A percentile compares a stretch with the other conserved stretches of the same genome.
phyloP scores from a whole-genome alignment of 2,797 vertebrate genomes.

The Syngnathus rostellatus region DNA sequence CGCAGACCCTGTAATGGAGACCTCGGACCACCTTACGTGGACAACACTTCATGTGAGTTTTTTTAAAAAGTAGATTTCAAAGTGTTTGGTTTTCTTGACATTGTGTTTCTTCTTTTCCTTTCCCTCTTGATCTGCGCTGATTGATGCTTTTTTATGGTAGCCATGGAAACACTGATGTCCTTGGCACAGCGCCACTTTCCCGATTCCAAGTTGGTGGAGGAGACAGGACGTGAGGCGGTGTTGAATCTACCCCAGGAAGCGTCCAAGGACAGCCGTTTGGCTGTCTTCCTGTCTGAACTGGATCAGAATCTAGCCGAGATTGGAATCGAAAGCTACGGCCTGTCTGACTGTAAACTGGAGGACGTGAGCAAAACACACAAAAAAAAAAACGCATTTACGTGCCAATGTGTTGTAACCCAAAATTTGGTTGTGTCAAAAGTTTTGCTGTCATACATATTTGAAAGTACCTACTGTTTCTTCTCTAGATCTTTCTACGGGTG shows the following conservation, averaged over 20 bases:
- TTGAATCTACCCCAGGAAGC: constrained; percentile 73
- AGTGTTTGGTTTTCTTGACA: neutral
- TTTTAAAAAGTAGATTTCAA: neutral
- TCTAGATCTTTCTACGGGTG: constrained; percentile 85
- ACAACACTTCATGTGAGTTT: constrained; percentile 58
- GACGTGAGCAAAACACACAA: constrained; percentile 68
- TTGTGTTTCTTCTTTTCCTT: neutral
- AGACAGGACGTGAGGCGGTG: constrained; percentile 72
- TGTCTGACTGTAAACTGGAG: constrained; percentile 84
- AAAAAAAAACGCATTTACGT: neutral
- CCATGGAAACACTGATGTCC: constrained; percentile 57
- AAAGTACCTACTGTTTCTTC: neutral
- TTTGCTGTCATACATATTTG: no score
- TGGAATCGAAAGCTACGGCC: constrained; percentile 77
- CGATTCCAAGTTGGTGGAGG: constrained; percentile 70
- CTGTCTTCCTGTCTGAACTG: constrained; percentile 71
- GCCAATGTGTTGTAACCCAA: neutral
- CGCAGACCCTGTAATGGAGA: constrained; percentile 59
- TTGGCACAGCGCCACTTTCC: constrained; percentile 71
- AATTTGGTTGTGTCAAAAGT: neutral
- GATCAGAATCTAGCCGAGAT: constrained; percentile 70
- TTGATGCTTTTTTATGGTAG: constrained; percentile 37
- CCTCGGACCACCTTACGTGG: constrained; percentile 74
- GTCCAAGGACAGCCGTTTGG: constrained; percentile 72
- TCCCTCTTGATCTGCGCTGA: neutral